Percentiles rank a stretch among this genome's conserved stretches.
Evolutionary conservation across 2,797 vertebrate species (phyloP).

Genomic region (Pogonophryne albipinna): DNA sequence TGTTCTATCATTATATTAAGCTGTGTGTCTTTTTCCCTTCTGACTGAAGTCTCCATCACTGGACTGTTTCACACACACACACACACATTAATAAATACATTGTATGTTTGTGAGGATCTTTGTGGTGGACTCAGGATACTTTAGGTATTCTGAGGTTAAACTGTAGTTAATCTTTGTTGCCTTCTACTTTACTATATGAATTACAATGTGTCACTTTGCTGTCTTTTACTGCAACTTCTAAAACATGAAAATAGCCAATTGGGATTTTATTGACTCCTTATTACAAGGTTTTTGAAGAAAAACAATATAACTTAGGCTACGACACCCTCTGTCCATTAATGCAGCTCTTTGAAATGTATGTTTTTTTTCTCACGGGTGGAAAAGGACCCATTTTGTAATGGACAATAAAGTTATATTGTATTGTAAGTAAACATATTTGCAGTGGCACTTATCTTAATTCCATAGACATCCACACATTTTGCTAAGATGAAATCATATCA

Average conservation of each 20-base stretch:
- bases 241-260: background rate
- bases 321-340: too few species aligned
- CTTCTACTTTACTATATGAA: background rate
- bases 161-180: background rate
- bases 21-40: conserved; percentile 51
- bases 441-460: too few species aligned
- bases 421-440: too few species aligned
- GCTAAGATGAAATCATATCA: too few species aligned
- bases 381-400: too few species aligned
- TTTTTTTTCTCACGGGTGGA: too few species aligned
- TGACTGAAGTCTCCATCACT: conserved; percentile 78
- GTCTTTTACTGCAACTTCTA: conserved; percentile 1
- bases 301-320: background rate
- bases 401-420: too few species aligned
- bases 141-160: conserved; percentile 37
- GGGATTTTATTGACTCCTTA: background rate
- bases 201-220: background rate
- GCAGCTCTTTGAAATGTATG: too few species aligned
- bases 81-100: conserved; percentile 38
- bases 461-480: too few species aligned
- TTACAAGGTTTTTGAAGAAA: background rate
- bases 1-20: conserved; percentile 59
- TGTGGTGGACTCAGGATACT: conserved; percentile 29
- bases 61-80: conserved; percentile 63
- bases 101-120: conserved; percentile 18